phyloP scores from a whole-genome alignment of 1,140 invertebrate species.

The Kradibia gibbosae region DNA sequence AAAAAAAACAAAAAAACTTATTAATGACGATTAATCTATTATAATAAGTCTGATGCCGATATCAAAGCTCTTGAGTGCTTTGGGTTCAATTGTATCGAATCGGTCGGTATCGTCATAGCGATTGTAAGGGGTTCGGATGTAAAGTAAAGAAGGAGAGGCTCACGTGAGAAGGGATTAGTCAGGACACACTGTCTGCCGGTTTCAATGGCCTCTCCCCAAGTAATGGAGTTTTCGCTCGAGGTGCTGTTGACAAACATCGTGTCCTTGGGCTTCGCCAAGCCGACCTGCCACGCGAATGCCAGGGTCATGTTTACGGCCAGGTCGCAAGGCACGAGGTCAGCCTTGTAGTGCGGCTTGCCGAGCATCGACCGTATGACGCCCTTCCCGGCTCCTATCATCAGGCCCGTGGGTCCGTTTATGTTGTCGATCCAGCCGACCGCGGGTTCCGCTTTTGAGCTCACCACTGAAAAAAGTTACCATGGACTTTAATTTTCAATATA shows the following conservation, averaged over 20 bases:
- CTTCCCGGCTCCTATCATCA: slow-evolving; percentile 85
- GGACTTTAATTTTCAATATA: too few relatives aligned
- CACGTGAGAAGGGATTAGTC: slow-evolving; percentile 73
- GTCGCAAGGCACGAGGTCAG: slow-evolving; percentile 81
- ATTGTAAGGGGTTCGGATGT: too few relatives aligned
- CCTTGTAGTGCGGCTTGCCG: slow-evolving; percentile 68
- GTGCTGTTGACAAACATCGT: slow-evolving; percentile 76
- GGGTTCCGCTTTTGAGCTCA: slow-evolving; percentile 80
- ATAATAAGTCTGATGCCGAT: too few relatives aligned
- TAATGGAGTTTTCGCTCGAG: slow-evolving; percentile 76
- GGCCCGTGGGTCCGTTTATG: slow-evolving; percentile 91
- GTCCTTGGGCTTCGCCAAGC: slow-evolving; percentile 66
- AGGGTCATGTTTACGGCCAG: slow-evolving; percentile 79
- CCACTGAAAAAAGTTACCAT: slow-evolving; percentile 76
- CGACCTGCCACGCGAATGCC: slow-evolving; percentile 74
- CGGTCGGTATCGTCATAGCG: too few relatives aligned
- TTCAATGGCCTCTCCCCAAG: slow-evolving; percentile 85
- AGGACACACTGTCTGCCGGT: slow-evolving; percentile 74
- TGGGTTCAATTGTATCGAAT: too few relatives aligned
- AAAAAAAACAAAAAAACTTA: too few relatives aligned
- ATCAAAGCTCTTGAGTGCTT: too few relatives aligned
- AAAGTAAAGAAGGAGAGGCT: neutral
- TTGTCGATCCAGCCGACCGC: slow-evolving; percentile 94
- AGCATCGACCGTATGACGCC: slow-evolving; percentile 85
- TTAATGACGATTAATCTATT: too few relatives aligned